phyloP scores from a whole-genome alignment of 1,140 invertebrate species.

The Atta colombica region DNA sequence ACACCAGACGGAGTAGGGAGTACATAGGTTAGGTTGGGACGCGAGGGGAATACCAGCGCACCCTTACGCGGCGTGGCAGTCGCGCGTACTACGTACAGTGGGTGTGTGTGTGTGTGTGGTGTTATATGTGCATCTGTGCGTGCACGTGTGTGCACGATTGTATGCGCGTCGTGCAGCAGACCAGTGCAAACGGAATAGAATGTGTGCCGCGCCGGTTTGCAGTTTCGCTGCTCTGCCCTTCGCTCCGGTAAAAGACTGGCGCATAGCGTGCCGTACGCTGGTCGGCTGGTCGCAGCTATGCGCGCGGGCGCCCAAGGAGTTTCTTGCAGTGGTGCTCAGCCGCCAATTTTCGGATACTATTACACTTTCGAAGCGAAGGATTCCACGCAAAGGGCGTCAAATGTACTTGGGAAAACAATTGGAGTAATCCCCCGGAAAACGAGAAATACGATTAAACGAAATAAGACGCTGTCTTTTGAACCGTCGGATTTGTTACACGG shows the following conservation, averaged over 20 bases:
- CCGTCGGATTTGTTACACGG: too few relatives aligned
- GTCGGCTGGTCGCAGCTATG: too few relatives aligned
- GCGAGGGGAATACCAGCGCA: slow-evolving; percentile 65
- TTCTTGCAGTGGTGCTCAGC: slow-evolving; percentile 65
- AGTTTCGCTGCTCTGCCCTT: slow-evolving; percentile 61
- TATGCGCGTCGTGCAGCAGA: too few relatives aligned
- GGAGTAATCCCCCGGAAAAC: neutral
- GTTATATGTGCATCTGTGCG: neutral
- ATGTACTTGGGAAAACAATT: neutral
- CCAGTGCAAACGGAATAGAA: slow-evolving; percentile 30
- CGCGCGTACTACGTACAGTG: slow-evolving; percentile 62
- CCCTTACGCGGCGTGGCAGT: slow-evolving; percentile 68
- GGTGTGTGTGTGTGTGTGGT: neutral
- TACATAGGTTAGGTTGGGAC: slow-evolving; percentile 70
- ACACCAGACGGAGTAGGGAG: slow-evolving; percentile 58
- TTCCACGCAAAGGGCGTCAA: neutral
- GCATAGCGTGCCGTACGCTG: slow-evolving; percentile 42
- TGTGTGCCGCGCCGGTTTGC: slow-evolving; percentile 57
- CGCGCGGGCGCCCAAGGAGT: slow-evolving; percentile 43
- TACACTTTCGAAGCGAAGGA: neutral
- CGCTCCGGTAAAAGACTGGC: slow-evolving; percentile 64
- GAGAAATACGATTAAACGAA: neutral
- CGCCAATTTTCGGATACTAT: neutral
- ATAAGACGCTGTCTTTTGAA: too few relatives aligned
- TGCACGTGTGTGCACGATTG: neutral